Evolutionary conservation across 2,113 vertebrate genomes (phyloP), one percentile per base, ranked within the genome.

Genomic region (Dasyornis broadbenti): DNA sequence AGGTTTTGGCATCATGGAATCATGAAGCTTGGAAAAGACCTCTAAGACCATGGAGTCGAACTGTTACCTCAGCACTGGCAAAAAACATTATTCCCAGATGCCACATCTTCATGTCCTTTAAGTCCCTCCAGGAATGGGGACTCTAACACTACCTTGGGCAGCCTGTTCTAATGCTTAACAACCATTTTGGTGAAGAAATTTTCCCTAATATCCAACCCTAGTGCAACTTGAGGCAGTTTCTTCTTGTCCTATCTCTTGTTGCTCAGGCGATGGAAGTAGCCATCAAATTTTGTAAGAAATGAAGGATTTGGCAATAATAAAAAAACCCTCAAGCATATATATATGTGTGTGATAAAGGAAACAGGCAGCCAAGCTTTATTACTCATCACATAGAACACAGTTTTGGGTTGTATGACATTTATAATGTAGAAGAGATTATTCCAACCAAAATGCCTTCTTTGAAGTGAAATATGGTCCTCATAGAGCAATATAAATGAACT

Each of bases 1-100:
- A 22, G n/a, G 8, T 57, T 92, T 69, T 75, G 65, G 12, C 49
- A 35, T 54, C 7, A 5, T 35, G 12, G 12, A 21, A 35, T 42
- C 2, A 35, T 11, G 13, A 19, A 6, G 19, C 11, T 69, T 69
- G 54, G 35, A 35, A 42, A 61, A 30, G 49, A 13, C 26, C 26
- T 54, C 30, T 13, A 3, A 56, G 49, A 6, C 33, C 6, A 13
- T 18, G 18, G 10, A 76, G 22, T 11, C 3, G 40, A n/a, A 3
- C 49, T 7, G 5, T 31, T 77, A 8, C 31, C 12, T 42, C 42
- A 56, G 35, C 12, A 11, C 35, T 49, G 31, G 22, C 10, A 23
- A 70, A 56, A 66, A 68, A 0, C 6, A 2, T 0, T 0, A 0
- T 77, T 40, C 7, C 35, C 22, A 68, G 35, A n/a, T 60, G 8